A percentile compares a stretch with the other conserved stretches of the same genome.
phyloP scores from a whole-genome alignment of 2,797 vertebrate species.

The Danio jaintianensis region DNA sequence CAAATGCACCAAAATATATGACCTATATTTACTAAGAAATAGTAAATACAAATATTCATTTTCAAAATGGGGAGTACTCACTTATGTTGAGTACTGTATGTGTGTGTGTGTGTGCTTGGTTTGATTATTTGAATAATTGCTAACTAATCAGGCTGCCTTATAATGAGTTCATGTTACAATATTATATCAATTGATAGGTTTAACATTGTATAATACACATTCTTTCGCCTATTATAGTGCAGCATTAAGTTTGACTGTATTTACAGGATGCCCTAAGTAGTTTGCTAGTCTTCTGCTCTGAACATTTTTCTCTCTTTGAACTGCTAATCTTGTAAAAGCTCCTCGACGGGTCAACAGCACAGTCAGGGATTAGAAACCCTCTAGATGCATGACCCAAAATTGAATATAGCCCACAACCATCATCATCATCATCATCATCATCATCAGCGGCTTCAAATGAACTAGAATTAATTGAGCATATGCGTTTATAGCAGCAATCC shows the following conservation, averaged over 20 bases:
- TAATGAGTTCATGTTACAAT: too few relatives aligned
- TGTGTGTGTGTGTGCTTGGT: too few relatives aligned
- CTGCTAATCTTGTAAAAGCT: constrained; percentile 29
- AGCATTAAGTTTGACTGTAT: neutral
- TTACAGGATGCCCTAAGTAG: constrained; percentile 4
- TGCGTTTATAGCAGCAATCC: constrained; percentile 40
- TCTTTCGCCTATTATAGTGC: too few relatives aligned
- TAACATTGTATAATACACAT: too few relatives aligned
- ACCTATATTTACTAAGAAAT: too few relatives aligned
- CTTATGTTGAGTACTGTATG: too few relatives aligned
- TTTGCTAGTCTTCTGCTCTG: neutral
- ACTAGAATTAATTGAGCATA: constrained; percentile 44
- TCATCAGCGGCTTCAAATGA: constrained; percentile 21
- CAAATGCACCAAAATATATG: too few relatives aligned
- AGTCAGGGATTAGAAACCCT: constrained; percentile 48
- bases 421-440: constrained; percentile 34
- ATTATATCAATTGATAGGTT: too few relatives aligned
- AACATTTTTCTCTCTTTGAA: constrained; percentile 28
- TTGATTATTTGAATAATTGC: too few relatives aligned
- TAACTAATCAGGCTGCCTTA: too few relatives aligned
- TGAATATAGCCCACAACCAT: constrained; percentile 50
- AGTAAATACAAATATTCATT: too few relatives aligned
- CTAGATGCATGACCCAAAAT: constrained; percentile 47
- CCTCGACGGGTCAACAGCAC: constrained; percentile 30
- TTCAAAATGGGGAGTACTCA: too few relatives aligned